phyloP scores from a whole-genome alignment of 2,797 vertebrate species.

The Steatocranus sp. region DNA sequence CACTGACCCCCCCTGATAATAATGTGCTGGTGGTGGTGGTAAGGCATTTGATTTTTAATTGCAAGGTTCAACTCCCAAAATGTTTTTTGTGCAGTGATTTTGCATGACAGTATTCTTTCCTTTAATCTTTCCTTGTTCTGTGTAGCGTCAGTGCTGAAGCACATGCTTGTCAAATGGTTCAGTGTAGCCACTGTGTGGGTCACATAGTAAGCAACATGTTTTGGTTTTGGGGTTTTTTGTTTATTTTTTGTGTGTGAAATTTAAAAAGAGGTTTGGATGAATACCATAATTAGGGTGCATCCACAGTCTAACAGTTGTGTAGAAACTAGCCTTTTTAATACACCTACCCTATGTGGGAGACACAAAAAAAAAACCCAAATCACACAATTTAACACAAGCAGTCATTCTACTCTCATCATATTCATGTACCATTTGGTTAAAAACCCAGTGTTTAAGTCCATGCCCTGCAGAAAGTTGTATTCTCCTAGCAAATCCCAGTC shows the following conservation, averaged over 20 bases:
- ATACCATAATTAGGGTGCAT: background rate
- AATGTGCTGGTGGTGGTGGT: background rate
- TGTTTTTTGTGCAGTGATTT: background rate
- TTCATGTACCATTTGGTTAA: background rate
- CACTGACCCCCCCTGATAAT: background rate
- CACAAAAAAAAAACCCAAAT: accelerated
- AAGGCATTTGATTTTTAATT: background rate
- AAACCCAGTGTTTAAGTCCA: background rate
- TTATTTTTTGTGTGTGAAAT: background rate
- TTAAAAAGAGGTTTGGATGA: background rate
- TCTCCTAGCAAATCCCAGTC: background rate
- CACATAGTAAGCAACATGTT: background rate
- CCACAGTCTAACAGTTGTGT: background rate
- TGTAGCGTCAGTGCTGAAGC: background rate
- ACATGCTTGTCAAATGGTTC: background rate
- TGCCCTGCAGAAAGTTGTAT: background rate
- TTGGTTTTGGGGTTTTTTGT: accelerated
- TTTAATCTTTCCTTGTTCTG: background rate
- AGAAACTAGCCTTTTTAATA: background rate
- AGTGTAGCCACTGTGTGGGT: background rate
- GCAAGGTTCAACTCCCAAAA: background rate
- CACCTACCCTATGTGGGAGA: background rate
- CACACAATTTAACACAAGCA: background rate
- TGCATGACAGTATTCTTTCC: background rate
- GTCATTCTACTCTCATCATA: background rate